These are phyloP conservation scores for Melanostigma gelatinosum DNA, from an alignment of 2,113 vertebrate genomes.

Conservation along the genomic window DNA sequence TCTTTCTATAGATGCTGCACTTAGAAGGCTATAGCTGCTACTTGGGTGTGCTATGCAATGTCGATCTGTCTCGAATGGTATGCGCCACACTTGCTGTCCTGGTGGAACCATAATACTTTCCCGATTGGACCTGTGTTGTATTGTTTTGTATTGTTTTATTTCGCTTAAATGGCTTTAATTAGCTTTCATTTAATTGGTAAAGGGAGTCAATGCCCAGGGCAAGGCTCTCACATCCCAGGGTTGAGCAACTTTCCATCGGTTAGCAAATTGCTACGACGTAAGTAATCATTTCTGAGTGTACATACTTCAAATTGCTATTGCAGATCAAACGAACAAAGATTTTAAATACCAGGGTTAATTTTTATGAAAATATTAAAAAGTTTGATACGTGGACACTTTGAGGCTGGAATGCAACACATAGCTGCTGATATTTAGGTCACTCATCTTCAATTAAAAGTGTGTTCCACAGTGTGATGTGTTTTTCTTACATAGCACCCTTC, in stretches of 20 bases:
- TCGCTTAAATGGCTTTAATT: conserved; percentile 76
- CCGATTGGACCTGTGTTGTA: conserved; percentile 38
- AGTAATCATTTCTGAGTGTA: not conserved
- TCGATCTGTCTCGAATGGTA: not conserved
- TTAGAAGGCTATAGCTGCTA: not conserved
- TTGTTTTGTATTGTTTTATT: conserved; percentile 67
- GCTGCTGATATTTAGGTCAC: not conserved
- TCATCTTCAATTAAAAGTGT: not conserved
- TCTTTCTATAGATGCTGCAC: not conserved
- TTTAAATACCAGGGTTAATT: not conserved
- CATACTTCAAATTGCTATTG: not conserved
- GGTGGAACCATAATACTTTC: not conserved
- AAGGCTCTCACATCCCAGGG: conserved; percentile 54
- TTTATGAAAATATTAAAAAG: not conserved
- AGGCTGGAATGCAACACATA: not conserved
- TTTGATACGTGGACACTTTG: not conserved
- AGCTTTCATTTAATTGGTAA: conserved; percentile 74
- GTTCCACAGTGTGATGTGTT: not conserved
- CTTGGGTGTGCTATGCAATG: not conserved
- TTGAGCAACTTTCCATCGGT: conserved; percentile 64
- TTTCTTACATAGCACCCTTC: not conserved
- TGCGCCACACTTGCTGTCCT: not conserved
- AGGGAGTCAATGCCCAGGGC: conserved; percentile 60
- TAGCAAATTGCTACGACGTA: conserved; percentile 57
- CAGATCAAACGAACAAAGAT: not conserved